Percentiles rank a stretch among this genome's conserved stretches.
These are phyloP conservation scores for Hydrophis major DNA, from an alignment of 2,797 vertebrate species.

Conservation along the genomic window DNA sequence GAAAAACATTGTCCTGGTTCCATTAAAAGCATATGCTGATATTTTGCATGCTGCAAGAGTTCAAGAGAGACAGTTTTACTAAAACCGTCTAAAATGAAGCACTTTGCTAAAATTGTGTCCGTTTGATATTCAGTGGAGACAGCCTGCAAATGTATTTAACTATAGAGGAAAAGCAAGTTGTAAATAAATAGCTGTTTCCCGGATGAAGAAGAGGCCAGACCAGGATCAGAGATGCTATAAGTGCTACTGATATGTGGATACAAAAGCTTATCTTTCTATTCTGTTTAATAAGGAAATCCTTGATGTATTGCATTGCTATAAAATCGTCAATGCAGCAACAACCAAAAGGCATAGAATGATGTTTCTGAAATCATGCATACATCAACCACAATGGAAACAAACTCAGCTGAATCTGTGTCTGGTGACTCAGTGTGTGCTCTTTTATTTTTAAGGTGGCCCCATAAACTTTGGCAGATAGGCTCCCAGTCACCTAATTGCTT, in stretches of 20 bases:
- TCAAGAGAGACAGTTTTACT: not conserved
- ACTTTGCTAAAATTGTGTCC: not conserved
- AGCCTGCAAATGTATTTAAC: not conserved
- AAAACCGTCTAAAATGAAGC: not conserved
- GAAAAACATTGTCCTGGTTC: not conserved
- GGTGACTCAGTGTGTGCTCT: not conserved
- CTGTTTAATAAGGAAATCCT: not conserved
- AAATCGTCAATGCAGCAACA: not conserved
- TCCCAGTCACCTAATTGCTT: not conserved
- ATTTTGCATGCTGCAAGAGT: not conserved
- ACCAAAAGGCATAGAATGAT: not conserved
- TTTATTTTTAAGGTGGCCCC: not conserved
- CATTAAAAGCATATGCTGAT: not conserved
- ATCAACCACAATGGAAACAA: not conserved
- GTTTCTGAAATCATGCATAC: not conserved
- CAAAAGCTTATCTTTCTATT: not conserved
- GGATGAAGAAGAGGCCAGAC: not conserved
- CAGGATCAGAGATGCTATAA: not conserved
- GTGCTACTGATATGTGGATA: not conserved
- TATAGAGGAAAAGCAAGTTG: not conserved
- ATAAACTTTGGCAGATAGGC: not conserved
- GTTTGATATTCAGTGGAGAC: not conserved
- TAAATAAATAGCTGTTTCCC: not conserved
- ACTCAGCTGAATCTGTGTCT: not conserved
- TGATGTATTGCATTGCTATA: not conserved